Evolutionary conservation across 2,797 vertebrate species (phyloP), one percentile per base, ranked within the genome.

Genomic region (Megalops cyprinoides): DNA sequence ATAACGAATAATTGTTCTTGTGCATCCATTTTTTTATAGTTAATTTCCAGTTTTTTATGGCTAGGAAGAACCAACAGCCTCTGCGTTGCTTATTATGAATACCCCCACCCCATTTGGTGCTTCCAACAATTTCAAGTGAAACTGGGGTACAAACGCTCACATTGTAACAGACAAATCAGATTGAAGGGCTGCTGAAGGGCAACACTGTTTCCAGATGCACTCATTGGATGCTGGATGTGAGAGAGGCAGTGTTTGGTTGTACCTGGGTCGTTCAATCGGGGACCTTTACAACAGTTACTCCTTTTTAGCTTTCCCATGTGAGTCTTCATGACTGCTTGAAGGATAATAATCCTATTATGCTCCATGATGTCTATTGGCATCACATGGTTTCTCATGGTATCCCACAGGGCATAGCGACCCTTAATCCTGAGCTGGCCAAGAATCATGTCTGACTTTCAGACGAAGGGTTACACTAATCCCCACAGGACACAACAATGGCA

Each of bases 271-370:
- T 76, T 82, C 55, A 65, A 48, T 82, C 79, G n/a, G 79, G 49
- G 75, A 51, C 42, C 80, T 84, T 86, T 82, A 79, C 67, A 86
- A 79, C 74, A 79, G 79, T 65, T n/a, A 83, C 74, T 78, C 56
- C 65, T 71, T 84, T 23, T 39, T 44, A 80, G 49, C 62, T 53
- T 49, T 53, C 82, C 58, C 86, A 87, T 85, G 86, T 89, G 89
- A 89, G 82, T 65, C 60, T 83, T 77, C 87, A 79, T 88, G 84
- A 87, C n/a, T 37, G 81, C 83, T 84, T 60, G 2, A 15, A 18
- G 85, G 79, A 94, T 91, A 94, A 92, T 93, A 90, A 93, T 91
- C 90, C 88, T 87, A 88, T 94, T 93, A 91, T 94, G 51, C 87
- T 89, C 85, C 79, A 88, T 79, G 58, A 79, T 81, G 83, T 84